These are phyloP conservation scores for Pentalonia nigronervosa DNA, from an alignment of 1,140 invertebrate species.

Conservation along the genomic window DNA sequence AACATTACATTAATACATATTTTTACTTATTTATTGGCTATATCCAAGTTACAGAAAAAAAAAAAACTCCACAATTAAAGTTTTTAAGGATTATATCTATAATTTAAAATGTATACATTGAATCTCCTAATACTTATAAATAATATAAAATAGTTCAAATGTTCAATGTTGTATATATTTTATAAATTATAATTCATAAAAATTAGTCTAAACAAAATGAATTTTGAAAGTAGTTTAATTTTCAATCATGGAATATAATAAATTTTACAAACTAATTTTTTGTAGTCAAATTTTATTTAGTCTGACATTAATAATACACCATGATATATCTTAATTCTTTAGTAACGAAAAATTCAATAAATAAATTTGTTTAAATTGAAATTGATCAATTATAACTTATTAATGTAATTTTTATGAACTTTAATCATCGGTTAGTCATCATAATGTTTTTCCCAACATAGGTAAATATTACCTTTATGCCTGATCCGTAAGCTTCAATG, in stretches of 20 bases:
- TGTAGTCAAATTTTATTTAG: background rate
- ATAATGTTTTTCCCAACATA: background rate
- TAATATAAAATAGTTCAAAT: no score
- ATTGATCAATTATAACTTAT: background rate
- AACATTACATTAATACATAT: background rate
- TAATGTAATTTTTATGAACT: background rate
- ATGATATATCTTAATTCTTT: background rate
- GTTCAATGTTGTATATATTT: background rate
- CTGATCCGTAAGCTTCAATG: conserved; percentile 62
- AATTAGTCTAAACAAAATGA: background rate
- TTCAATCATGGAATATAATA: background rate
- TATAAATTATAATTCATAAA: background rate
- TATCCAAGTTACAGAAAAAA: background rate
- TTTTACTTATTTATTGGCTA: background rate
- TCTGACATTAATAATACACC: background rate
- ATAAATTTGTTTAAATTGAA: background rate
- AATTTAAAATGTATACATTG: background rate
- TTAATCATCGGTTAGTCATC: background rate
- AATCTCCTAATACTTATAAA: no score
- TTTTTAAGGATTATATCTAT: background rate
- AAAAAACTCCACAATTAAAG: background rate
- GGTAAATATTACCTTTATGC: conserved; percentile 64
- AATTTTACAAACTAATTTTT: background rate
- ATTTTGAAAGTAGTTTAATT: background rate
- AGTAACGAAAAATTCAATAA: background rate